Percentiles rank a stretch among this genome's conserved stretches.
phyloP scores from a whole-genome alignment of 2,113 vertebrate genomes.

The Tangachromis dhanisi region DNA sequence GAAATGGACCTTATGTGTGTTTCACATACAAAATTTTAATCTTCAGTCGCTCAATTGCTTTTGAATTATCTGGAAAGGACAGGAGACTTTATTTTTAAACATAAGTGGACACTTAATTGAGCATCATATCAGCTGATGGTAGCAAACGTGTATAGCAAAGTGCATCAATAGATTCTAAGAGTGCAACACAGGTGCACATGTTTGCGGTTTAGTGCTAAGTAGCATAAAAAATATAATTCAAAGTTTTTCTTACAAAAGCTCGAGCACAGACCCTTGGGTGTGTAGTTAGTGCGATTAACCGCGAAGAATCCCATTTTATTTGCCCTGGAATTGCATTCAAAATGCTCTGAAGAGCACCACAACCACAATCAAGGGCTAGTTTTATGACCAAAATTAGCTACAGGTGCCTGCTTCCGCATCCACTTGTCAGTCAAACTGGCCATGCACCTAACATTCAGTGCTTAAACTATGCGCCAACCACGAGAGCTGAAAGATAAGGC shows the following conservation, averaged over 20 bases:
- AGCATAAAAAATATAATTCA: not conserved
- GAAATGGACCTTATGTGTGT: not conserved
- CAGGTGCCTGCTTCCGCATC: not conserved
- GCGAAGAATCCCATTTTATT: not conserved
- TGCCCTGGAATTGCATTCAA: not conserved
- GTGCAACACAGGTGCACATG: not conserved
- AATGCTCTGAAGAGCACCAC: not conserved
- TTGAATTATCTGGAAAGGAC: not conserved
- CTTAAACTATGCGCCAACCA: not conserved
- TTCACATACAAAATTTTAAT: not conserved
- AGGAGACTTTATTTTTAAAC: not conserved
- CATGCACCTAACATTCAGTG: not conserved
- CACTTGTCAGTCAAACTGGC: not conserved
- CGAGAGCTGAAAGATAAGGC: not conserved
- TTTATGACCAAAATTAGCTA: not conserved
- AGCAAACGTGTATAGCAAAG: not conserved
- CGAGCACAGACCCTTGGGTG: not conserved
- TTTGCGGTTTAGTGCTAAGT: not conserved
- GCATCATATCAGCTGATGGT: not conserved
- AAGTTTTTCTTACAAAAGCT: not conserved
- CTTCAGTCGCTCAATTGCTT: not conserved
- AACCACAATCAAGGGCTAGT: not conserved
- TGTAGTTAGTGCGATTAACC: not conserved
- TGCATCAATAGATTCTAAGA: not conserved
- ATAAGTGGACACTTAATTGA: not conserved